A percentile compares a stretch with the other conserved stretches of the same genome.
Evolutionary conservation across 1,140 invertebrate genomes (phyloP).

Genomic region (Teleogryllus occipitalis): DNA sequence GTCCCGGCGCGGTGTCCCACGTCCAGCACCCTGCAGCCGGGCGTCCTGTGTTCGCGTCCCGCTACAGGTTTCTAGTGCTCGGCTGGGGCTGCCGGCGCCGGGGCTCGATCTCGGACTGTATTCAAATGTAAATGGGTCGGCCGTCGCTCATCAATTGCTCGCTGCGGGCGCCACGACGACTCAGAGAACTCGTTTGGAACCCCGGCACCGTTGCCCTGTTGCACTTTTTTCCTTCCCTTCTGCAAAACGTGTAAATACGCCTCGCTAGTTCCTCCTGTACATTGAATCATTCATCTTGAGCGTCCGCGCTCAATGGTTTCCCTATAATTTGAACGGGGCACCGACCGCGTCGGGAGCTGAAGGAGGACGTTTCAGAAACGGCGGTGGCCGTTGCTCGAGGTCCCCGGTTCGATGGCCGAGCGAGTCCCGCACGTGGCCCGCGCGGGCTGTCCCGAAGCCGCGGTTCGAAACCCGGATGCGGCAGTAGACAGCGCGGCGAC

Average conservation of each 20-base stretch:
- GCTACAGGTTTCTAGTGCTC: neutral
- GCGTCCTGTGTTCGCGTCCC: no score
- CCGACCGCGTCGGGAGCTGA: no score
- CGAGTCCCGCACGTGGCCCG: no score
- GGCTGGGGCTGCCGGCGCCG: neutral
- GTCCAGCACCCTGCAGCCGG: neutral
- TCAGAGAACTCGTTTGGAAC: neutral
- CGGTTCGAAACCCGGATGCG: no score
- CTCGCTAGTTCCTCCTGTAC: neutral
- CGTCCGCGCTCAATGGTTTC: neutral
- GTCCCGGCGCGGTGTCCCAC: neutral
- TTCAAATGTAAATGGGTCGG: neutral
- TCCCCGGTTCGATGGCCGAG: neutral
- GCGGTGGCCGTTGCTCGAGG: neutral
- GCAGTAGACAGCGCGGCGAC: no score
- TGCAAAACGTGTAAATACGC: neutral
- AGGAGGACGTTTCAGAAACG: no score
- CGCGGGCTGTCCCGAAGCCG: no score
- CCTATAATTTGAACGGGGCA: neutral
- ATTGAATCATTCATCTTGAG: neutral
- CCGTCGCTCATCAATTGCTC: neutral
- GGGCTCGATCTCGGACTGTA: neutral
- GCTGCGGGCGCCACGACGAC: neutral
- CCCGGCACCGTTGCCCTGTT: neutral
- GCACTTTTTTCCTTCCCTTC: neutral